Evolutionary conservation across 2,888 invertebrate species (phyloP).

Genomic region (Perizoma affinitatum): DNA sequence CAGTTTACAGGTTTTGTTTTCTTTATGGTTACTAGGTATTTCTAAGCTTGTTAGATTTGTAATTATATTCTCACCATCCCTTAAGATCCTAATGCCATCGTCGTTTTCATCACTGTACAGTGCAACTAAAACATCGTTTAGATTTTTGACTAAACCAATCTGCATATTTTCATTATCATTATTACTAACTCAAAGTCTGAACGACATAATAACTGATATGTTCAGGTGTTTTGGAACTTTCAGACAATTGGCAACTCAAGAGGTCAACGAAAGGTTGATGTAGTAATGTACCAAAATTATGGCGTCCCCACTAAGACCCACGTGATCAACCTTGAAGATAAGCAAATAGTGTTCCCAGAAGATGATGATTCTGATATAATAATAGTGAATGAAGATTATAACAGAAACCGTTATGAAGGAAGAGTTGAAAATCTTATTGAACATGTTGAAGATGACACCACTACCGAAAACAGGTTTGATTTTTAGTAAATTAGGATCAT

Average conservation of each 20-base stretch:
- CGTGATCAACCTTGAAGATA: slow-evolving; percentile 68
- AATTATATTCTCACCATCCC: too few relatives aligned
- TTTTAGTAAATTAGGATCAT: not conserved
- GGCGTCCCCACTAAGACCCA: slow-evolving; percentile 61
- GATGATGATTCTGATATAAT: slow-evolving; percentile 76
- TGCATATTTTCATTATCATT: not conserved
- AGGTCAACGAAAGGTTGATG: slow-evolving; percentile 86
- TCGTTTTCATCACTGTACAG: not conserved
- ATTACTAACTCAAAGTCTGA: slow-evolving; percentile 8
- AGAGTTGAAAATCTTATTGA: slow-evolving; percentile 51
- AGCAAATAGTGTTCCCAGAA: slow-evolving; percentile 72
- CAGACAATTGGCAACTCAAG: slow-evolving; percentile 89
- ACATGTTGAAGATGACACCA: slow-evolving; percentile 54
- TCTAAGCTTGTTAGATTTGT: not conserved
- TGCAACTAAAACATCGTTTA: slow-evolving; percentile 13
- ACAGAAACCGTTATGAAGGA: slow-evolving; percentile 60
- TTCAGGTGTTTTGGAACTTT: slow-evolving; percentile 92
- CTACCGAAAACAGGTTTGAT: slow-evolving; percentile 54
- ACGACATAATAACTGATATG: slow-evolving; percentile 76
- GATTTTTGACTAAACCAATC: not conserved
- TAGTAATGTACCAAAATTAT: slow-evolving; percentile 73
- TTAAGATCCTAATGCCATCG: too few relatives aligned
- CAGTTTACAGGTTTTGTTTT: not conserved
- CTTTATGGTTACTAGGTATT: slow-evolving; percentile 3
- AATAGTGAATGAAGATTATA: slow-evolving; percentile 74